Evolutionary conservation across 30 jellyfish, hydroid and myxozoan genomes (phyloP).

Genomic region (Hydractinia echinata): DNA sequence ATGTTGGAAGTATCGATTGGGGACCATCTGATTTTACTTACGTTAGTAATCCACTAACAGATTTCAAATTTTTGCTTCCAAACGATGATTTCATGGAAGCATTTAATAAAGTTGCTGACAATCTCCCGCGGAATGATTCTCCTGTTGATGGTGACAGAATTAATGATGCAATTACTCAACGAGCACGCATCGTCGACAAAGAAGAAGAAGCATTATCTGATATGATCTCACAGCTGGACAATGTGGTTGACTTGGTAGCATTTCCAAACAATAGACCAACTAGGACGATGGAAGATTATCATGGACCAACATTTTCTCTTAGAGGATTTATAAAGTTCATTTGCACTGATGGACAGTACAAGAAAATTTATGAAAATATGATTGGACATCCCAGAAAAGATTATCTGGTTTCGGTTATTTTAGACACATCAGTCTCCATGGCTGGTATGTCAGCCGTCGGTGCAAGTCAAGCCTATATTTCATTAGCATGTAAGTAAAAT

Average conservation of each 20-base stretch:
- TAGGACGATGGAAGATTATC: conserved; percentile 7
- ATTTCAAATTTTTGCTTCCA: too few relatives aligned
- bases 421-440: conserved; percentile 20
- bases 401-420: conserved; percentile 9
- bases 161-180: neutral
- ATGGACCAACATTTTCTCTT: conserved; percentile 24
- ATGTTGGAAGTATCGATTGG: neutral
- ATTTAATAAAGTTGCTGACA: too few relatives aligned
- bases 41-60: neutral
- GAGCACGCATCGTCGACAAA: neutral
- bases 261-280: conserved; percentile 21
- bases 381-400: conserved; percentile 22
- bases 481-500: conserved; percentile 14
- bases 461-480: neutral
- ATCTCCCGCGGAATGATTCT: too few relatives aligned
- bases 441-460: conserved; percentile 31
- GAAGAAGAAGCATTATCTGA: conserved; percentile 5
- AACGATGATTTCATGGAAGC: too few relatives aligned
- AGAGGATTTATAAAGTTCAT: conserved; percentile 16
- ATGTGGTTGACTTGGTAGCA: neutral
- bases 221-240: neutral
- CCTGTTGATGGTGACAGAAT: neutral
- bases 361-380: conserved; percentile 19
- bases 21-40: neutral
- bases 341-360: conserved; percentile 26